Evolutionary conservation across 2,113 vertebrate genomes (phyloP).

Genomic region (Pycnonotus jocosus): DNA sequence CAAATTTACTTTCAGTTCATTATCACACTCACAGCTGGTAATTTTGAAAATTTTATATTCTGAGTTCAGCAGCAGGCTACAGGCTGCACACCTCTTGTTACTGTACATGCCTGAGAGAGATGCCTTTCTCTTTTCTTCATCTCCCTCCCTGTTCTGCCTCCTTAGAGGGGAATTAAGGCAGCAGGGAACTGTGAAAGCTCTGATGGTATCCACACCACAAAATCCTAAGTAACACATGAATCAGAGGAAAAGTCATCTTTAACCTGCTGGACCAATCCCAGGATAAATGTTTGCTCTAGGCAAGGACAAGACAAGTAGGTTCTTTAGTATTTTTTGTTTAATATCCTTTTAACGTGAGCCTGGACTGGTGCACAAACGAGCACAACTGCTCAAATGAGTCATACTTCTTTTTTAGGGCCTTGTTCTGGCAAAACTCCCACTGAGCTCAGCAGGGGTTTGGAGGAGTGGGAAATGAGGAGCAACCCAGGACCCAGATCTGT

Average conservation of each 20-base stretch:
- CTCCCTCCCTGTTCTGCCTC: not conserved
- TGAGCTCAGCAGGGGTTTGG: not conserved
- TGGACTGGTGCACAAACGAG: not conserved
- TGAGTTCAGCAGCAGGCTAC: conserved; percentile 30
- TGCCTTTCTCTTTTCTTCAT: not conserved
- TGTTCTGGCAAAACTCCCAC: conserved; percentile 10
- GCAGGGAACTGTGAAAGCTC: not conserved
- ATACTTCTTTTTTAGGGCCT: not conserved
- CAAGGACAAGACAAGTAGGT: conserved; percentile 1
- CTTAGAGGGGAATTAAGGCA: conserved; percentile 9
- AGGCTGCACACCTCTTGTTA: not conserved
- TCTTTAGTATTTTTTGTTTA: not conserved
- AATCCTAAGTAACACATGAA: not conserved
- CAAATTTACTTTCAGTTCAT: conserved; percentile 64
- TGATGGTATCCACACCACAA: not conserved
- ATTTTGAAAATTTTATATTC: conserved; percentile 63
- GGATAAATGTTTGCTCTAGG: not conserved
- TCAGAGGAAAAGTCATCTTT: not conserved
- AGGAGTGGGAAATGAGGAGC: not conserved
- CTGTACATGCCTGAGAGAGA: not conserved
- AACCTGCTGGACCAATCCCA: not conserved
- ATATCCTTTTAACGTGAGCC: not conserved
- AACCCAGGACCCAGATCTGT: not conserved
- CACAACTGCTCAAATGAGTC: not conserved
- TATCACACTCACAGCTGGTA: conserved; percentile 38